Conservation (phyloP, 2,113 vertebrate genomes). For the Strix uralensis region DNA sequence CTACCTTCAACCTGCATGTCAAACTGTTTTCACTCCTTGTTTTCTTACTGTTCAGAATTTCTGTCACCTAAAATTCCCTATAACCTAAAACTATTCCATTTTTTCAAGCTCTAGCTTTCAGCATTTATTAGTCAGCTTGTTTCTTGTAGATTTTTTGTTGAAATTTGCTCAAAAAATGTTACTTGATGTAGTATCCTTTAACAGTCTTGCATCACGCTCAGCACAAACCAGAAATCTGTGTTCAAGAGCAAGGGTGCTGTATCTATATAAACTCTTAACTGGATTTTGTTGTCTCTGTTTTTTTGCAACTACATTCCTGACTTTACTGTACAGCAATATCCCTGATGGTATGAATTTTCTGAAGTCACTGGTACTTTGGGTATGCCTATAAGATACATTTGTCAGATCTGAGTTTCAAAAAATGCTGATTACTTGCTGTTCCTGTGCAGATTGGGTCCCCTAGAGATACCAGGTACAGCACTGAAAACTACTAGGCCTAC, state of each 20-base stretch:
- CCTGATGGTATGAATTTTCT: background rate
- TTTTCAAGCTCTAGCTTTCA: background rate
- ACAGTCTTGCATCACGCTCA: background rate
- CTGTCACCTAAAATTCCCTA: background rate
- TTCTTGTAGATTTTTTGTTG: background rate
- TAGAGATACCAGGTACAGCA: background rate
- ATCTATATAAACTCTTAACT: background rate
- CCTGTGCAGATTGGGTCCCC: background rate
- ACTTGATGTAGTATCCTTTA: background rate
- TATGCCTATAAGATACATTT: background rate
- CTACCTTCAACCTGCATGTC: background rate
- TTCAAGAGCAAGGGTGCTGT: background rate
- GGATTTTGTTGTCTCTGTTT: background rate
- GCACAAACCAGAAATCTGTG: background rate
- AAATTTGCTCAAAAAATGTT: background rate
- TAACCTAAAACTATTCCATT: background rate
- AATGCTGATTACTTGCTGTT: background rate
- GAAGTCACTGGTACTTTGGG: background rate
- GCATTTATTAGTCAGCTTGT: background rate
- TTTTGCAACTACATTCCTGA: background rate
- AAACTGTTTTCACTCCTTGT: background rate
- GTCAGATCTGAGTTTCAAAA: background rate
- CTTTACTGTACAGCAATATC: background rate
- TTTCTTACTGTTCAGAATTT: background rate
- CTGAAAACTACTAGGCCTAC: background rate